Percentiles rank a stretch among this genome's conserved stretches.
Conservation (phyloP, 2,797 vertebrate species). For the Glossophaga mutica region DNA sequence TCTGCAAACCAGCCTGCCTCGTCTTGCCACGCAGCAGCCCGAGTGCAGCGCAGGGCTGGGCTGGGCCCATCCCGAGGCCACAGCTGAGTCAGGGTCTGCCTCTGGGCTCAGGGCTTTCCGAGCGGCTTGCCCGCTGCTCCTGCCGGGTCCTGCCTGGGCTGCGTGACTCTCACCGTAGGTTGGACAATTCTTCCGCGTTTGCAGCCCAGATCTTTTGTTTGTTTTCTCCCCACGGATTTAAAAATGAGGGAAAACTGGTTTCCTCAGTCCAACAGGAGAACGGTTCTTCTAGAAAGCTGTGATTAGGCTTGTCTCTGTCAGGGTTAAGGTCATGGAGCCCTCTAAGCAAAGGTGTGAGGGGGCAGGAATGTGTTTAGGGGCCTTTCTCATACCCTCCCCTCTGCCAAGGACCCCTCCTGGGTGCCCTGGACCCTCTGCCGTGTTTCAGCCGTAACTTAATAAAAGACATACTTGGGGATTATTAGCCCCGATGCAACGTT, state of each 20-base stretch:
- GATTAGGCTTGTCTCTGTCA: neutral
- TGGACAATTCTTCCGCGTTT: neutral
- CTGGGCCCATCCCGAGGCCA: neutral
- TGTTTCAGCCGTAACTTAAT: neutral
- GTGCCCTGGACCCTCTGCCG: neutral
- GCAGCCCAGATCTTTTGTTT: neutral
- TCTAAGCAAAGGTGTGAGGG: neutral
- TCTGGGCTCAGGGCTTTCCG: neutral
- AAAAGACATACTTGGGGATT: neutral
- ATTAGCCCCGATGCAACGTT: neutral
- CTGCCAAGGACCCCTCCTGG: neutral
- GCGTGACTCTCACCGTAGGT: fast-evolving
- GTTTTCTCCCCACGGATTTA: neutral
- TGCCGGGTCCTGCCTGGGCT: neutral
- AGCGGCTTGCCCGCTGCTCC: neutral
- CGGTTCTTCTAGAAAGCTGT: neutral
- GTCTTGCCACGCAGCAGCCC: neutral
- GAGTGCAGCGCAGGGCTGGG: neutral
- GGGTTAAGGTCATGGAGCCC: no score
- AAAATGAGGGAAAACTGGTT: neutral
- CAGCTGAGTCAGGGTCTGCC: neutral
- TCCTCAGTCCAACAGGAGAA: neutral
- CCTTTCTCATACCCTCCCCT: neutral
- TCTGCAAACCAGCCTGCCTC: neutral
- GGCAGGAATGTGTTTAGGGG: neutral